These are phyloP conservation scores for Danio tinwini DNA, from an alignment of 2,797 vertebrate genomes.

Conservation along the genomic window DNA sequence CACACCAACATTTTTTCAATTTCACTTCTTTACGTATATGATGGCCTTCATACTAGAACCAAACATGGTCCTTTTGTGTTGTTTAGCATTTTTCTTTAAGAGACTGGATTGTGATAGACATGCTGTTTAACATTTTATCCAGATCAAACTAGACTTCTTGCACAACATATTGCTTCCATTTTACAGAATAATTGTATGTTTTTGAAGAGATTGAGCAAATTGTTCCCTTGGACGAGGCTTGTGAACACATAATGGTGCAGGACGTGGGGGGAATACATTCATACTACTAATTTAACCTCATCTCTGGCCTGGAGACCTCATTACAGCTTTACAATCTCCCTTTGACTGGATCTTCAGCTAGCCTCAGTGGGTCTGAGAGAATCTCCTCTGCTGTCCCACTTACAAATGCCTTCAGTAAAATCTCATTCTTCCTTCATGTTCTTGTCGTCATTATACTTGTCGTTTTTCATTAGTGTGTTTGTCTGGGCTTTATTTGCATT, in stretches of 20 bases:
- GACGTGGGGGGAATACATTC: not conserved
- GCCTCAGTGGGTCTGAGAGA: conserved; percentile 2
- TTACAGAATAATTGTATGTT: conserved; percentile 8
- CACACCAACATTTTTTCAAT: no score
- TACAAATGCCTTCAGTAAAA: conserved; percentile 3
- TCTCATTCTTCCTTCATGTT: not conserved
- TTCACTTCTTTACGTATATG: not conserved
- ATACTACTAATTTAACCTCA: conserved; percentile 18
- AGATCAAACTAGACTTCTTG: not conserved
- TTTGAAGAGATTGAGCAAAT: conserved; percentile 17
- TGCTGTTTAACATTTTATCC: conserved; percentile 7
- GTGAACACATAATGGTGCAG: conserved; percentile 14
- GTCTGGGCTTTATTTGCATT: conserved; percentile 31
- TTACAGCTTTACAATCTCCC: conserved; percentile 37
- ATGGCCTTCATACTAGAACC: not conserved
- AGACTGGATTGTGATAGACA: not conserved
- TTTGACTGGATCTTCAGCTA: conserved; percentile 11
- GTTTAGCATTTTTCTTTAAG: conserved; percentile 1
- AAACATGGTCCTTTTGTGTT: conserved; percentile 1
- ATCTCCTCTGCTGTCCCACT: conserved; percentile 21
- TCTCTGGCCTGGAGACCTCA: conserved; percentile 31
- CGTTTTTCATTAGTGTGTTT: conserved; percentile 19
- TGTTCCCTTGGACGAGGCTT: not conserved
- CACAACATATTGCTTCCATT: not conserved
- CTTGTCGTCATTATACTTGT: conserved; percentile 19